Evolutionary conservation across 2,797 vertebrate species (phyloP), one percentile per base, ranked within the genome.

Genomic region (Antrozous pallidus): DNA sequence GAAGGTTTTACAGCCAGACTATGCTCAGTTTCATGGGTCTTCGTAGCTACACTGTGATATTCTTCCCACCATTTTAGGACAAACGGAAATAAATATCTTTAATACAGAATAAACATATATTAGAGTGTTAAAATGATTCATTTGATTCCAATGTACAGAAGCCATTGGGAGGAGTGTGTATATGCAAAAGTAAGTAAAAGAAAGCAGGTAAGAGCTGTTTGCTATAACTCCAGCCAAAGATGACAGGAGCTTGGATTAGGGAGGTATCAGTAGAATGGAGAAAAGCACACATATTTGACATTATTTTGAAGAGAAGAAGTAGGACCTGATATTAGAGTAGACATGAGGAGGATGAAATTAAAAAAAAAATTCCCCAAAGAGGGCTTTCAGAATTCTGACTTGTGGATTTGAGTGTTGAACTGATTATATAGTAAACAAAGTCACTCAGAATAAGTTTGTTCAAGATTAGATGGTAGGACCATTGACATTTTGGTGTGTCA

Each of bases 81-180:
- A 81, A 73, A 56, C 8, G 8, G 3, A 40, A 77, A 86, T 8
- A 70, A 77, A 16, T 54, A 54, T 67, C 73, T 82, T 75, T 51
- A 28, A 70, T 26, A 1, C 0, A 90, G n/a, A 7, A 80, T 28
- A 54, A 63, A 83, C 22, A 78, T 47, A 71, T 28, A 56, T 40
- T 61, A 69, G 4, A 71, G 3, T 3, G 51, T 56, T 61, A 4
- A 38, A 56, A 75, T 49, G 2, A 65, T 42, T 11, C 6, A 38
- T 20, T 40, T 69, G 9, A 78, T 74, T 51, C 8, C 8, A 93
- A 54, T 5, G 24, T 42, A 42, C 9, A 63, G 11, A 75, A 80
- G 28, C 1, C 70, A 65, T 12, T 80, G 16, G 11, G 18, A 51
- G 2, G 11, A 6, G 2, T 5, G 1, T 31, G 6, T 49, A 1